These are phyloP conservation scores for Drosophila quinaria DNA, from an alignment of 2,888 invertebrate species.

Conservation along the genomic window DNA sequence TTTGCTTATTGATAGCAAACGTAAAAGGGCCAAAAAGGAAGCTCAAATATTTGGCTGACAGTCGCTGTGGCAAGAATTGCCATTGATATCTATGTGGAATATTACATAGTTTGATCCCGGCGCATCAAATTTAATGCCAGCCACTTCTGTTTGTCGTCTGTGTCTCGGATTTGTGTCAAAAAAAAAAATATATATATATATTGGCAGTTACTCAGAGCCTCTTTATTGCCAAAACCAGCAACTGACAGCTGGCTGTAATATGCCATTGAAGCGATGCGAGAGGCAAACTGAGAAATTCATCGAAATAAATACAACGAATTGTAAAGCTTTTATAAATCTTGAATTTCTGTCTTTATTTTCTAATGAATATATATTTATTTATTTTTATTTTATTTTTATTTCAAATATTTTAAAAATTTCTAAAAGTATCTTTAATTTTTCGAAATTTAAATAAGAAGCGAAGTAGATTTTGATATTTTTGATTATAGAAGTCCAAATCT, in stretches of 20 bases:
- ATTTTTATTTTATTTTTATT: neutral
- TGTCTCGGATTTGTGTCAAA: constrained; percentile 56
- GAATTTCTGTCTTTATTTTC: neutral
- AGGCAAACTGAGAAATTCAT: neutral
- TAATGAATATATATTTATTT: neutral
- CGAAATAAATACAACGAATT: too few relatives aligned
- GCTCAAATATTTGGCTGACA: constrained; percentile 51
- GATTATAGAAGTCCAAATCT: too few relatives aligned
- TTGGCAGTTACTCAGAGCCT: constrained; percentile 56
- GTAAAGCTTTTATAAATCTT: neutral
- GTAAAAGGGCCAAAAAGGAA: constrained; percentile 28
- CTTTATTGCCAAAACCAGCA: constrained; percentile 19
- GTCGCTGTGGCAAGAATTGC: constrained; percentile 11
- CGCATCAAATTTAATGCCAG: constrained; percentile 70
- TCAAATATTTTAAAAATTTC: neutral
- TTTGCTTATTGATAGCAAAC: constrained; percentile 68
- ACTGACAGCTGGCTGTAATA: constrained; percentile 30
- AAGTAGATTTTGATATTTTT: too few relatives aligned
- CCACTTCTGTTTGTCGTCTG: constrained; percentile 56
- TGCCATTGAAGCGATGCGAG: neutral
- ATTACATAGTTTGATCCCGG: constrained; percentile 69
- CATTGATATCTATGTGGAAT: constrained; percentile 25
- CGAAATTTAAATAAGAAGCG: neutral
- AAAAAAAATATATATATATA: too few relatives aligned
- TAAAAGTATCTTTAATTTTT: neutral